Conservation (phyloP, 1,140 invertebrate genomes). For the Drosophila leontia region DNA sequence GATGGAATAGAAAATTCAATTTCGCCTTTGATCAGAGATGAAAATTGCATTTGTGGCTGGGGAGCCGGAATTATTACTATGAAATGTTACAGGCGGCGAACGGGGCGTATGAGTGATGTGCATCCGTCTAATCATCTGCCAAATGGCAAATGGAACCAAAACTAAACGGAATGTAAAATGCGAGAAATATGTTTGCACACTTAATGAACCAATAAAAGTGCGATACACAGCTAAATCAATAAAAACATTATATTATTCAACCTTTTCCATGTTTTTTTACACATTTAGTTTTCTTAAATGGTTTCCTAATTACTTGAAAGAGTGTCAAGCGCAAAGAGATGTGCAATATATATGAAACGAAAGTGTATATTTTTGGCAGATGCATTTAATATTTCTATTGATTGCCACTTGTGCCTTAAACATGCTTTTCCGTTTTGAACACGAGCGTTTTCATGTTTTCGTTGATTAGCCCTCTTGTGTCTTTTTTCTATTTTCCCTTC, state of each 20-base stretch:
- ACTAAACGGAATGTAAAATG: constrained; percentile 20
- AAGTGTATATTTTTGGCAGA: constrained; percentile 56
- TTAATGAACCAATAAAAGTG: constrained; percentile 76
- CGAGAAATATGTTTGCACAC: constrained; percentile 60
- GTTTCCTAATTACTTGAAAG: constrained; percentile 66
- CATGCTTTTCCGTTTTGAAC: constrained; percentile 23
- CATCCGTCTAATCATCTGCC: constrained; percentile 40
- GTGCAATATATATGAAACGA: constrained; percentile 12
- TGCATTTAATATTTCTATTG: constrained; percentile 47
- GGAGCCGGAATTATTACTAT: constrained; percentile 44
- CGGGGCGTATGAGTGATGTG: constrained; percentile 54
- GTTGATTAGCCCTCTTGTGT: constrained; percentile 55
- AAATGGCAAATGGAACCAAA: constrained; percentile 37
- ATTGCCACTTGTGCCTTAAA: constrained; percentile 23
- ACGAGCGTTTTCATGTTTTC: constrained; percentile 58
- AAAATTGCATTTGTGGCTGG: constrained; percentile 33
- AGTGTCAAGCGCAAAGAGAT: constrained; percentile 32
- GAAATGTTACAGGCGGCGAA: constrained; percentile 41
- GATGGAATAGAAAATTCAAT: constrained; percentile 40
- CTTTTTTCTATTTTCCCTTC: constrained; percentile 17
- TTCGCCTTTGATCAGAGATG: constrained; percentile 43
- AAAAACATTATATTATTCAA: constrained; percentile 43
- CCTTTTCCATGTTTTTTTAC: constrained; percentile 7
- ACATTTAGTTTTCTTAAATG: constrained; percentile 28
- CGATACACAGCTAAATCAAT: constrained; percentile 68